These are phyloP conservation scores for Drosophila kikkawai DNA, from an alignment of 1,140 invertebrate genomes.

Conservation along the genomic window DNA sequence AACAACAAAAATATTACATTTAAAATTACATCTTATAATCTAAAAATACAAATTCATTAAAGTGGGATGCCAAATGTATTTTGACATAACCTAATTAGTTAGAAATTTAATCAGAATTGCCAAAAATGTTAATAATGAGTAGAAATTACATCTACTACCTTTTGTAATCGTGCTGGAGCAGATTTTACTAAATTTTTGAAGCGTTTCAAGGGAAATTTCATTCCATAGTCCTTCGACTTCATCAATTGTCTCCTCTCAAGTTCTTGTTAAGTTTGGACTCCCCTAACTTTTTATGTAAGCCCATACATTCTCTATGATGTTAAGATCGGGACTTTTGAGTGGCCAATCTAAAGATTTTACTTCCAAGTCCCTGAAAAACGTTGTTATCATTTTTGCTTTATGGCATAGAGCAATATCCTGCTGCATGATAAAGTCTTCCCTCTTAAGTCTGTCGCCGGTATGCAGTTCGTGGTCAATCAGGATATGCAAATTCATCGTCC, in stretches of 20 bases:
- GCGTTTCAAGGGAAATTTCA: slow-evolving; percentile 3
- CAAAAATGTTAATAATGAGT: not conserved
- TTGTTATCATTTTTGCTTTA: not conserved
- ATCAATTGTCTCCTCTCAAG: slow-evolving; percentile 2
- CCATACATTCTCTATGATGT: slow-evolving; percentile 11
- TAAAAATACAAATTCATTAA: not conserved
- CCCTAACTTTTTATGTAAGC: slow-evolving; percentile 1
- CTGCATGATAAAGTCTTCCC: slow-evolving; percentile 24
- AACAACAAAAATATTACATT: too few relatives aligned
- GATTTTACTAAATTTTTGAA: not conserved
- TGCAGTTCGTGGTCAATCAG: slow-evolving; percentile 25
- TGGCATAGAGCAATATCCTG: slow-evolving; percentile 23
- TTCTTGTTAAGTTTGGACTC: not conserved
- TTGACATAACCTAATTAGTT: slow-evolving; percentile 3
- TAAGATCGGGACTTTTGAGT: slow-evolving; percentile 1
- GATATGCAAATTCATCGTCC: slow-evolving; percentile 19
- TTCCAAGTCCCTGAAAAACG: not conserved
- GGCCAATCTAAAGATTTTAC: too few relatives aligned
- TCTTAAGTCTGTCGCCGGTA: slow-evolving; percentile 14
- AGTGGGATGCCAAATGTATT: slow-evolving; percentile 1
- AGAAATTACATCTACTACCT: slow-evolving; percentile 1
- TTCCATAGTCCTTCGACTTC: slow-evolving; percentile 6
- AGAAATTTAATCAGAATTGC: slow-evolving; percentile 1
- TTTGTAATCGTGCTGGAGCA: not conserved
- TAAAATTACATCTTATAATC: too few relatives aligned